phyloP scores from a whole-genome alignment of 2,888 invertebrate species.

The Harpagoxenus sublaevis region DNA sequence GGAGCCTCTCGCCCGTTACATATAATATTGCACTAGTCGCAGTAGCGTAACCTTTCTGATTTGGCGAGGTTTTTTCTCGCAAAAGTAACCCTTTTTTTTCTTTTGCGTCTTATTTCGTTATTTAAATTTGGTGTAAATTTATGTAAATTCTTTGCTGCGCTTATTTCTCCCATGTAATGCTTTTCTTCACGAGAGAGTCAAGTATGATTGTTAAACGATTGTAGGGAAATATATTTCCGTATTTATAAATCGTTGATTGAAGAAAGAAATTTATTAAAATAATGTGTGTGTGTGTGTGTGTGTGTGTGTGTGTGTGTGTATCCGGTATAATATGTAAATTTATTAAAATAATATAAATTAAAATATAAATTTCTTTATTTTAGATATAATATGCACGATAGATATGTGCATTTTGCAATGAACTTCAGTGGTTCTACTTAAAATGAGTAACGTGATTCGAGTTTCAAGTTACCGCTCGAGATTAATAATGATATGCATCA shows the following conservation, averaged over 20 bases:
- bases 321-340: too few relatives aligned
- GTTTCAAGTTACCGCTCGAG: conserved; percentile 13
- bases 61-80: not conserved
- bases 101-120: not conserved
- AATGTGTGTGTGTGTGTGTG: too few relatives aligned
- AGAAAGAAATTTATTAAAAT: conserved; percentile 16
- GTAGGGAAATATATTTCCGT: not conserved
- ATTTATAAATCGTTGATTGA: not conserved
- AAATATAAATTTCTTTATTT: not conserved
- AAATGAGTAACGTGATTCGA: conserved; percentile 2
- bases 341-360: conserved; percentile 34
- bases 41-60: not conserved
- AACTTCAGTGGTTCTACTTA: conserved; percentile 1
- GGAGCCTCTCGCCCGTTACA: conserved; percentile 45
- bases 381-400: too few relatives aligned
- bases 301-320: too few relatives aligned
- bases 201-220: not conserved
- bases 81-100: not conserved
- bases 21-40: conserved; percentile 34
- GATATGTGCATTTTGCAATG: not conserved
- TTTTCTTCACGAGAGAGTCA: not conserved
- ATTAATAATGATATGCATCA: conserved; percentile 15
- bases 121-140: not conserved
- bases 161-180: not conserved
- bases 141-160: not conserved